A percentile compares a stretch with the other conserved stretches of the same genome.
Conservation (phyloP, 2,113 vertebrate genomes). For the Recurvirostra avosetta region DNA sequence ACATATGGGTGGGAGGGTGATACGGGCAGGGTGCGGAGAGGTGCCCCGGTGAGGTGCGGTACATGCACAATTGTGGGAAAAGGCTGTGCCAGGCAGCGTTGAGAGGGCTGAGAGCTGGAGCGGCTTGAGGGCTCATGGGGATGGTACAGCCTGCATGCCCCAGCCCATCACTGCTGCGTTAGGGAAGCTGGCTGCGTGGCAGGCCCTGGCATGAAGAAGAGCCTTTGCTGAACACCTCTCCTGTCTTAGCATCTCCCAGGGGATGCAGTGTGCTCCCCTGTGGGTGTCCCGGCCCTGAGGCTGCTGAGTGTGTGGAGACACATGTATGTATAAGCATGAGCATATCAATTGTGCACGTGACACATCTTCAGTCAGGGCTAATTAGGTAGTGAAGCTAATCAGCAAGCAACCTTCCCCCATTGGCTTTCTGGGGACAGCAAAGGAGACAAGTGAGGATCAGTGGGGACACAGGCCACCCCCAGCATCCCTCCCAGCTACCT, state of each 20-base stretch:
- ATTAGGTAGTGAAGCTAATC: not conserved
- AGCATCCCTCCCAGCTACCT: not conserved
- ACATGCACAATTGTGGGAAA: not conserved
- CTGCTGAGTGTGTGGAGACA: not conserved
- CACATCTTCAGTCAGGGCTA: not conserved
- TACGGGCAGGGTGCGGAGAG: not conserved
- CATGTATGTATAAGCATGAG: not conserved
- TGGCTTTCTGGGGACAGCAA: not conserved
- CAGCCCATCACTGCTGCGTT: not conserved
- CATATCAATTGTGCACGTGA: not conserved
- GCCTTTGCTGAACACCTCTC: not conserved
- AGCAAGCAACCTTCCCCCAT: not conserved
- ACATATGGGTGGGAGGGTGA: fast-evolving
- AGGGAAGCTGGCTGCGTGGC: not conserved
- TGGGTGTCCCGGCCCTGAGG: not conserved
- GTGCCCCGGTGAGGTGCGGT: not conserved
- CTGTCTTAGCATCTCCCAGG: not conserved
- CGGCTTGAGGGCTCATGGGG: not conserved
- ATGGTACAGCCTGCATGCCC: not conserved
- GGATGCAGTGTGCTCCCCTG: not conserved
- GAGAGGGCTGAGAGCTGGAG: not conserved
- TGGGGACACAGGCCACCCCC: not conserved
- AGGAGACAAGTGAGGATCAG: not conserved
- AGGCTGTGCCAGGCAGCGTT: not conserved
- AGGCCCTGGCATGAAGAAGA: slow-evolving; percentile 39